A percentile compares a stretch with the other conserved stretches of the same genome.
Evolutionary conservation across 2,888 invertebrate species (phyloP).

Genomic region (Chloroclystis v-ata): DNA sequence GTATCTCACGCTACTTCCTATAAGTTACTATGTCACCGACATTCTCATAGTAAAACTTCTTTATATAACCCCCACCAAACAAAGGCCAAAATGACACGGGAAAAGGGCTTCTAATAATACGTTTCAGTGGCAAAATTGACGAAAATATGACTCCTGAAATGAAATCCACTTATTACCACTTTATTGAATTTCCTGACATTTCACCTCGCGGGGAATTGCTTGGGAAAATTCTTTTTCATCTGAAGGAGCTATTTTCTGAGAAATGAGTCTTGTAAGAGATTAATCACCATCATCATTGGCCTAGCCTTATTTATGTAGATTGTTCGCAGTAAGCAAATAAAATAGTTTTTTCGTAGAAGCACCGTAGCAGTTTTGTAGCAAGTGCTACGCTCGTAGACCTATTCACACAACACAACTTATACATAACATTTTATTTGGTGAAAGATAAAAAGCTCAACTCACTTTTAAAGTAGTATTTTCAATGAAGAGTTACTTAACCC

Average conservation of each 20-base stretch:
- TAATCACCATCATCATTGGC: background rate
- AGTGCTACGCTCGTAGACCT: background rate
- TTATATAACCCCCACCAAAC: conserved; percentile 10
- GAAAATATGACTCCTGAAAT: conserved; percentile 54
- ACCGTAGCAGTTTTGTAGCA: background rate
- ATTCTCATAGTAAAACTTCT: conserved; percentile 3
- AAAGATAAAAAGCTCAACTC: too few relatives aligned
- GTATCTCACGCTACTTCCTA: background rate
- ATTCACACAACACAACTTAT: too few relatives aligned
- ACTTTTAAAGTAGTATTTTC: too few relatives aligned
- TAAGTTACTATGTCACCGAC: background rate
- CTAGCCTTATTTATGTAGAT: too few relatives aligned
- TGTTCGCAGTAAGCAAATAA: too few relatives aligned
- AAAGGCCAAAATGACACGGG: conserved; percentile 22
- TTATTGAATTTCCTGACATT: conserved; percentile 64
- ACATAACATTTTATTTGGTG: too few relatives aligned
- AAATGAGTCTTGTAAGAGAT: background rate
- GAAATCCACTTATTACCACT: conserved; percentile 64
- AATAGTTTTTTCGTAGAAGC: conserved; percentile 34
- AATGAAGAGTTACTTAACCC: too few relatives aligned
- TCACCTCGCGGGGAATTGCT: conserved; percentile 46
- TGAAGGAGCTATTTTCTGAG: conserved; percentile 7
- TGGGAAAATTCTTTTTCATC: conserved; percentile 44
- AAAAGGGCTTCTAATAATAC: conserved; percentile 43
- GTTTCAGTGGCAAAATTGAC: conserved; percentile 43